A percentile compares a stretch with the other conserved stretches of the same genome.
These are phyloP conservation scores for Cirrhinus mrigala DNA, from an alignment of 2,797 vertebrate species.

Conservation along the genomic window DNA sequence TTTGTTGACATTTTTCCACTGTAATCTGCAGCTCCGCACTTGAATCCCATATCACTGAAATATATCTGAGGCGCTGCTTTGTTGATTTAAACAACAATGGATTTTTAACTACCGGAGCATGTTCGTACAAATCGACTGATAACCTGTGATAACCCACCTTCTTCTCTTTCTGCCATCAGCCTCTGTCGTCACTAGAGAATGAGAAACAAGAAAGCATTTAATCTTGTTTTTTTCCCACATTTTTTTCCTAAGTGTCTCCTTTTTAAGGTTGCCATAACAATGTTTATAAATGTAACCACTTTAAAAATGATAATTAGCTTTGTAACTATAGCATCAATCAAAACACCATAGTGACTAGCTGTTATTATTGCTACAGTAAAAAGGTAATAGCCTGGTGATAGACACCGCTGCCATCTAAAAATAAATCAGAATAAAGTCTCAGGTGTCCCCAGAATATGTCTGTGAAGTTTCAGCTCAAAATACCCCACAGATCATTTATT, in stretches of 20 bases:
- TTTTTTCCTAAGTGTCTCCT: neutral
- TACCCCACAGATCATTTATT: too few species aligned
- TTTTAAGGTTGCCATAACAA: neutral
- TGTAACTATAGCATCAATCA: neutral
- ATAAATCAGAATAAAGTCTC: neutral
- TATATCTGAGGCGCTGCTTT: slow-evolving; percentile 24
- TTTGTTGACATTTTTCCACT: neutral
- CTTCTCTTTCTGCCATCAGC: neutral
- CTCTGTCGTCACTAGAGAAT: neutral
- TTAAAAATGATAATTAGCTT: neutral
- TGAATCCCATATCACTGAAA: neutral
- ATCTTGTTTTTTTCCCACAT: neutral
- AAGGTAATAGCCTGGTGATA: neutral
- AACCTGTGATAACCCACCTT: slow-evolving; percentile 21
- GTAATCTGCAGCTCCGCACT: neutral
- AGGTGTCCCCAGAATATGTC: too few species aligned
- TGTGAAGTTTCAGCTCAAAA: too few species aligned
- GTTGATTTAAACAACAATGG: slow-evolving; percentile 33
- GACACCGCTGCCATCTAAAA: neutral
- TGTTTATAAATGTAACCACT: neutral
- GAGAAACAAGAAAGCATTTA: neutral
- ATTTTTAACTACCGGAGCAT: slow-evolving; percentile 32
- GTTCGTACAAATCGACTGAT: slow-evolving; percentile 29
- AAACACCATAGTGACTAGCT: neutral
- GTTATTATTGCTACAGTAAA: neutral